phyloP scores from a whole-genome alignment of 2,797 vertebrate species.

The Oceanodroma leucorhoa region DNA sequence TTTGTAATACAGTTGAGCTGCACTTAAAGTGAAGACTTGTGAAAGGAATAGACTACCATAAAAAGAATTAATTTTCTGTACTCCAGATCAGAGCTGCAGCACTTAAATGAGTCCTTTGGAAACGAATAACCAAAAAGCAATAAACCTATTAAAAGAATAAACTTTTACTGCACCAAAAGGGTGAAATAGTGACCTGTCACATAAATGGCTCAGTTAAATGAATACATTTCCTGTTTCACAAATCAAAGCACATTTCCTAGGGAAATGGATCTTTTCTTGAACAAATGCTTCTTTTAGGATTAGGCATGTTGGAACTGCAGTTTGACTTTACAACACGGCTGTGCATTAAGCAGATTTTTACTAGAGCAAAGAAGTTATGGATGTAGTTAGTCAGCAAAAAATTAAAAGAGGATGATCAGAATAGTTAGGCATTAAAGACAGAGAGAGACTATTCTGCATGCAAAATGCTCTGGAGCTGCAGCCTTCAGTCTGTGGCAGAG shows the following conservation, averaged over 20 bases:
- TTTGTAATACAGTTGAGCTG: conserved; percentile 17
- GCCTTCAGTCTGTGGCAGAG: fast-evolving
- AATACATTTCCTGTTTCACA: neutral
- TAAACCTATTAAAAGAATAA: conserved; percentile 45
- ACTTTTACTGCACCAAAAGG: neutral
- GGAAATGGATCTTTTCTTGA: neutral
- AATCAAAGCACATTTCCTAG: conserved; percentile 21
- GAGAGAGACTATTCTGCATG: neutral
- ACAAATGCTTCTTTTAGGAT: conserved; percentile 1
- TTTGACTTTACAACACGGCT: neutral
- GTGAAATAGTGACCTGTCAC: conserved; percentile 26
- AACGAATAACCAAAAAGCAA: conserved; percentile 4
- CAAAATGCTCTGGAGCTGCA: neutral
- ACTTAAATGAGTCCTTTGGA: neutral
- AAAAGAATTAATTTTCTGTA: conserved; percentile 44
- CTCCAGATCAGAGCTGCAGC: neutral
- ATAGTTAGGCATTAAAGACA: neutral
- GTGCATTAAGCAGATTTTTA: neutral
- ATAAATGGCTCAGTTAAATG: neutral
- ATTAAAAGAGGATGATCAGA: neutral
- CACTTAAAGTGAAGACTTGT: conserved; percentile 8
- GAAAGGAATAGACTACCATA: conserved; percentile 25
- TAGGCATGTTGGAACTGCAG: neutral
- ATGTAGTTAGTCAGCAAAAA: neutral
- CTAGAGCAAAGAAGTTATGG: neutral